Evolutionary conservation across 2,113 vertebrate genomes (phyloP).

Genomic region (Poecile atricapillus): DNA sequence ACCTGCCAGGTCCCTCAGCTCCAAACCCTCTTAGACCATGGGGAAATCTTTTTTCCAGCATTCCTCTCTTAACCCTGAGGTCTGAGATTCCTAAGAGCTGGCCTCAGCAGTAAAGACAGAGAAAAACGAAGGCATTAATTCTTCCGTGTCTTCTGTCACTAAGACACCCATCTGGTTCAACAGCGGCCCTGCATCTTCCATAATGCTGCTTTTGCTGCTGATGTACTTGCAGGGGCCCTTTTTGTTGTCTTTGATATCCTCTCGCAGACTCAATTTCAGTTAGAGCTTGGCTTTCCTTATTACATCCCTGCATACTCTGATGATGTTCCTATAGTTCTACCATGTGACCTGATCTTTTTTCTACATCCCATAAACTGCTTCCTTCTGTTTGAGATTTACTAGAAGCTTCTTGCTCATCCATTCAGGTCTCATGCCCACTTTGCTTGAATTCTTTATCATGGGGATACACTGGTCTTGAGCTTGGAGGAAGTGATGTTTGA

Average conservation of each 20-base stretch:
- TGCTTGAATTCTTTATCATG: background rate
- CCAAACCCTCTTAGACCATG: too few relatives aligned
- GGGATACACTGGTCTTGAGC: background rate
- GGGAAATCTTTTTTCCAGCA: background rate
- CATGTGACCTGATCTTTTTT: background rate
- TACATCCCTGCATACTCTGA: background rate
- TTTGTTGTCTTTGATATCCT: background rate
- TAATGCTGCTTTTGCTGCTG: background rate
- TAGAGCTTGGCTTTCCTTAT: background rate
- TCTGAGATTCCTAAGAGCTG: accelerated
- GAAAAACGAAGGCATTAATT: background rate
- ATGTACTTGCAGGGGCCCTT: background rate
- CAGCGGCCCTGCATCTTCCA: accelerated
- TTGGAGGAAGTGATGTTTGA: background rate
- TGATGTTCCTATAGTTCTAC: background rate
- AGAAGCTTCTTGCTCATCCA: background rate
- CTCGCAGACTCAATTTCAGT: background rate
- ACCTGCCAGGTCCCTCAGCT: background rate
- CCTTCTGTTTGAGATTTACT: background rate
- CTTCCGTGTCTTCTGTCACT: background rate
- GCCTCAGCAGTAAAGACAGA: background rate
- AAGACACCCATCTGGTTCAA: background rate
- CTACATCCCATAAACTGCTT: background rate
- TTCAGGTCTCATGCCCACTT: background rate
- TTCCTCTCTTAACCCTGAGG: background rate